Evolutionary conservation across 1,140 invertebrate species (phyloP).

Genomic region (Diprion similis): DNA sequence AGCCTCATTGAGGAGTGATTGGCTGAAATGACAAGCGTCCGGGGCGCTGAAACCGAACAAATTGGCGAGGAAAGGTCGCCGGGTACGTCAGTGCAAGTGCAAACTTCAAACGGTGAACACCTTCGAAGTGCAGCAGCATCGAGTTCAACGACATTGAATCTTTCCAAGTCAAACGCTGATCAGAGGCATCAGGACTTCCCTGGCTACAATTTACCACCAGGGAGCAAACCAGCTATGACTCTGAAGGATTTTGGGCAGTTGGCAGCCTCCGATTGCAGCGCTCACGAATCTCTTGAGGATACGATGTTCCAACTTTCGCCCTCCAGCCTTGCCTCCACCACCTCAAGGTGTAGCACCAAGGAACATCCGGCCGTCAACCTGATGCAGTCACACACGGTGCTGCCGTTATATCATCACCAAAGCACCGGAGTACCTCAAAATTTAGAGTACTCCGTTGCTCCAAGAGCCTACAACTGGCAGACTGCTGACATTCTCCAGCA

Average conservation of each 20-base stretch:
- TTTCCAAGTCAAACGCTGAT: not conserved
- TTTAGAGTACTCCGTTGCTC: not conserved
- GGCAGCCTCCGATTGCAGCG: not conserved
- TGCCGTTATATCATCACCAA: not conserved
- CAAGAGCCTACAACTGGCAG: not conserved
- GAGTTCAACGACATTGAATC: not conserved
- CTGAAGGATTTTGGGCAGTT: conserved; percentile 18
- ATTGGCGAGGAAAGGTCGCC: conserved; percentile 25
- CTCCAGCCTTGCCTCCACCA: conserved; percentile 26
- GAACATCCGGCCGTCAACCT: not conserved
- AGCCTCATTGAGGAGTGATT: conserved; percentile 19
- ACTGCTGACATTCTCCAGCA: not conserved
- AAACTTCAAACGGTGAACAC: conserved; percentile 23
- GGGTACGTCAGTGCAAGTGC: conserved; percentile 29
- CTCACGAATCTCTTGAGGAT: conserved; percentile 9
- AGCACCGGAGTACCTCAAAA: not conserved
- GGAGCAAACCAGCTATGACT: conserved; percentile 25
- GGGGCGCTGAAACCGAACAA: conserved; percentile 28
- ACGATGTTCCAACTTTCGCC: conserved; percentile 30
- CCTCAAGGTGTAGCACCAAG: conserved; percentile 29
- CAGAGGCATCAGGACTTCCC: not conserved
- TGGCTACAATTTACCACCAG: conserved; percentile 2
- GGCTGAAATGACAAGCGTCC: conserved; percentile 11
- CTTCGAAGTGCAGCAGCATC: conserved; percentile 7
- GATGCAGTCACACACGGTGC: not conserved